Base-by-base conservation (phyloP, 2,113 vertebrate genomes). In the Erpornis zantholeuca region DNA sequence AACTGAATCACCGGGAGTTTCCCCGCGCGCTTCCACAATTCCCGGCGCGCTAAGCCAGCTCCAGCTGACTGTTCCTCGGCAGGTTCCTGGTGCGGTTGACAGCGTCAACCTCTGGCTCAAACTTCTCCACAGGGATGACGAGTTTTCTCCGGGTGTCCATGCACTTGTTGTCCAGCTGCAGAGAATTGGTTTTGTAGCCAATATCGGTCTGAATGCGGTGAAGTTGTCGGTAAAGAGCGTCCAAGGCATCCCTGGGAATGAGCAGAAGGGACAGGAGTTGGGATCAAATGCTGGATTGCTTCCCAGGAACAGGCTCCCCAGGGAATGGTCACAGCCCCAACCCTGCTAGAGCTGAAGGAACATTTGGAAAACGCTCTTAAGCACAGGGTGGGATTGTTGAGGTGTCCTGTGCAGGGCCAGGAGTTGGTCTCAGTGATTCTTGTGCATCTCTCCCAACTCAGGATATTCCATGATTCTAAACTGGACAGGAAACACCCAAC, bases 161-260 rank as follows among this genome's bases (percentile, higher is more conserved):
- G 83, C 98, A 98, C 90, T 98, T 98, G 77, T 97, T 97, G 94
- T 98, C 98, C 85, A 98, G 69, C 52, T 95, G 33, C 88, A 98
- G 96, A 66, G 98, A 98, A 56, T 94, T 97, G 59, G 96, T 86
- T 96, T 99, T 99, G 77, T 97, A 98, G 88, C 93, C 92, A 2
- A 98, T 98, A 81, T 99, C 98, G 25, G 98, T 97, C 95, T 97
- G 96, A 97, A 99, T 98, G 75, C 93, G 96, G 75, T 98, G 96
- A 82, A 99, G 98, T 42, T 99, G 98, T 65, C 98, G 98, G 96
- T 97, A 96, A 78, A 99, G 96, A 64, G 97, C 97, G 1, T 99
- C 98, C 88, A 99, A 95, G 6, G 98, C 97, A 15, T 97, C 96
- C 90, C 99, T 99, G 94, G 40, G 54, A 71, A 92, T 5, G 44